Base-by-base conservation (phyloP, 2,113 vertebrate genomes). In the Tetraodon nigroviridis region DNA sequence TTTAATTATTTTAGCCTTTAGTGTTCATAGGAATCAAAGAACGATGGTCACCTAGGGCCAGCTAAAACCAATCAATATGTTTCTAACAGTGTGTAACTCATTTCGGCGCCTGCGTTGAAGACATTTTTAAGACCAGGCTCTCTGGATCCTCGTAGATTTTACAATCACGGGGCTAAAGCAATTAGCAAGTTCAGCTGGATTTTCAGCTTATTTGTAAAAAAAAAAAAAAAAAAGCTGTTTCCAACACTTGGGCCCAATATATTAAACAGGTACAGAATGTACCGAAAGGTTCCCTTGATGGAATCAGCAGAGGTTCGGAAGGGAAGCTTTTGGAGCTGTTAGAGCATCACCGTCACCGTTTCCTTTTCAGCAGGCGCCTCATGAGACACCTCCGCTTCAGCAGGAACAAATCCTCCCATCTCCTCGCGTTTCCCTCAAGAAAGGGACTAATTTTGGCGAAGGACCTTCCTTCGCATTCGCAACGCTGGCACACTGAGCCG, bases 1-100 rank as follows among this genome's bases (percentile, higher is more conserved):
- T n/a, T n/a, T n/a, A n/a, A n/a, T n/a, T n/a, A n/a, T n/a, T n/a
- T n/a, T n/a, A n/a, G 32, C 32, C 32, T 37, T 37, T 37, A 37
- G 32, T 37, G 32, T 37, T 37, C 1, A 11, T 37, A 37, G 32
- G 2, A 12, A 37, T 37, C 11, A 37, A 37, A 12, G 32, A 37
- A 37, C 10, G 67, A 24, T 64, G 55, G 55, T 73, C 1, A 58
- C 60, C 79, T 74, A 67, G 21, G 49, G 58, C 58, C 57, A 64
- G 56, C 68, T 29, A 61, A 14, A 79, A 75, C 71, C 11, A 71
- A 72, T 84, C 63, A 58, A 71, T 79, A 57, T 53, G 45, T 63
- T 78, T 71, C 42, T 55, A 56, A 54, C 41, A 53, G 14, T 11
- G 32, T 48, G 29, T 14, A 55, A 68, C 22, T 24, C 44, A 22